Evolutionary conservation across 2,113 vertebrate species (phyloP).

Genomic region (Hippolais icterina): DNA sequence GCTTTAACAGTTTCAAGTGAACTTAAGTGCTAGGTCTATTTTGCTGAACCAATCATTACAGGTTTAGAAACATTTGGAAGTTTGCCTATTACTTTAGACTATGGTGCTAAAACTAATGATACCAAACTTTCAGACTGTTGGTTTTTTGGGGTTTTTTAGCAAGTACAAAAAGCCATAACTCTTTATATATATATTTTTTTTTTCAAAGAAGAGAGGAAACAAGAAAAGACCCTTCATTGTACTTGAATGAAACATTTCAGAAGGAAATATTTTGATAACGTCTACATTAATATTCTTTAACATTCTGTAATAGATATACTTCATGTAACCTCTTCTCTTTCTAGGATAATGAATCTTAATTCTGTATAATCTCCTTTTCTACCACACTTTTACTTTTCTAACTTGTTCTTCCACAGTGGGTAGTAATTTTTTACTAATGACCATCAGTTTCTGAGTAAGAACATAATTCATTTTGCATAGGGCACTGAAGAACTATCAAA

Average conservation of each 20-base stretch:
- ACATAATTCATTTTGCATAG: slow-evolving; percentile 21
- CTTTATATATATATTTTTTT: neutral
- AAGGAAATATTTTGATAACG: neutral
- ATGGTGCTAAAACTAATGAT: neutral
- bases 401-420: neutral
- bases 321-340: neutral
- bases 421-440: slow-evolving; percentile 39
- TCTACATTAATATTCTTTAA: neutral
- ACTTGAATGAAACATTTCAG: neutral
- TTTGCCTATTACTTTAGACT: neutral
- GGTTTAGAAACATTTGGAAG: neutral
- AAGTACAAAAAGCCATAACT: neutral
- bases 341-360: neutral
- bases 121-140: neutral
- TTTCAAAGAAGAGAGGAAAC: neutral
- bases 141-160: neutral
- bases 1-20: neutral
- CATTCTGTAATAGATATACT: neutral
- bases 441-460: neutral
- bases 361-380: neutral
- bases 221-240: neutral
- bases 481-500: slow-evolving; percentile 42
- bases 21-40: neutral
- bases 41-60: neutral
- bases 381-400: neutral